A percentile compares a stretch with the other conserved stretches of the same genome.
phyloP scores from a whole-genome alignment of 2,888 invertebrate genomes.

The Himalopsyche japonica region DNA sequence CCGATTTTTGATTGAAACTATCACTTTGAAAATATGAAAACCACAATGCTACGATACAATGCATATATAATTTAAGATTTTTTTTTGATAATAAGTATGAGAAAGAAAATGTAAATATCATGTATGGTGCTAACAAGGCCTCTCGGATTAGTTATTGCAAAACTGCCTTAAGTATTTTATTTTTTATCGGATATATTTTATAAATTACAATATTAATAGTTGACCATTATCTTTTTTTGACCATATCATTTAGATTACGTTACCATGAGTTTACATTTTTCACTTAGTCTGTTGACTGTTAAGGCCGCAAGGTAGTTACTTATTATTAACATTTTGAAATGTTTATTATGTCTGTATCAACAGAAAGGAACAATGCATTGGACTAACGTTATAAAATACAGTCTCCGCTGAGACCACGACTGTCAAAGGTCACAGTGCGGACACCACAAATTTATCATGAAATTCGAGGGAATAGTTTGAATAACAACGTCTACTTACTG shows the following conservation, averaged over 20 bases:
- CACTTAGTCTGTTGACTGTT: background rate
- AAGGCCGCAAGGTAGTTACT: background rate
- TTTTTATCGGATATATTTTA: background rate
- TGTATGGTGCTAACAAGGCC: background rate
- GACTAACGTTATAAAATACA: background rate
- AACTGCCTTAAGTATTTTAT: background rate
- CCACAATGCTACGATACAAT: background rate
- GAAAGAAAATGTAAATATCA: background rate
- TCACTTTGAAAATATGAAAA: background rate
- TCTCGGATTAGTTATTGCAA: background rate
- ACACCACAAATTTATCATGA: background rate
- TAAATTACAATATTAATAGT: background rate
- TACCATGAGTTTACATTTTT: background rate
- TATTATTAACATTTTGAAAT: background rate
- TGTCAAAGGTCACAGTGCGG: background rate
- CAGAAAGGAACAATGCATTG: background rate
- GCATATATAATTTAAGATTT: background rate
- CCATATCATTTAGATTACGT: background rate
- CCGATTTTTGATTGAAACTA: background rate
- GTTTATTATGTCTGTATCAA: background rate
- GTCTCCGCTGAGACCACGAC: background rate
- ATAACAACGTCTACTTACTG: background rate
- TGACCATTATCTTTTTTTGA: background rate
- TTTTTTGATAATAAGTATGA: too few relatives aligned
- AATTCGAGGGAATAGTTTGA: background rate